Evolutionary conservation across 2,888 invertebrate genomes (phyloP).

Genomic region (Polia nebulosa): DNA sequence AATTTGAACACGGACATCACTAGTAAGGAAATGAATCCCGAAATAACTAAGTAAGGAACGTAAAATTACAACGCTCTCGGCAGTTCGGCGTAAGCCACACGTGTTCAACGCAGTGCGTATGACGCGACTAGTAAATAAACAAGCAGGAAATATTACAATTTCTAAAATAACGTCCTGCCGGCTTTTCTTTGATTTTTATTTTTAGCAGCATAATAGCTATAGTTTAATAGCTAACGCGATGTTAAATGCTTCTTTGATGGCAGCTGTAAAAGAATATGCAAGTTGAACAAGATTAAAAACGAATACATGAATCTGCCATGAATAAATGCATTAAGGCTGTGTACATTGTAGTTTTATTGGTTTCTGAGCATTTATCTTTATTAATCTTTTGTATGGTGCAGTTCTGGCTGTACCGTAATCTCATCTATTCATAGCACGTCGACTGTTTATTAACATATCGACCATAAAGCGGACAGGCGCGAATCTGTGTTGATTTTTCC

Average conservation of each 20-base stretch:
- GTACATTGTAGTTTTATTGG: slow-evolving; percentile 49
- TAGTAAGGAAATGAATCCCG: slow-evolving; percentile 75
- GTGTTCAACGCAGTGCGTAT: slow-evolving; percentile 71
- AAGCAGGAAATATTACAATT: slow-evolving; percentile 59
- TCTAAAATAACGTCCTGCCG: slow-evolving; percentile 46
- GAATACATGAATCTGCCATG: slow-evolving; percentile 38
- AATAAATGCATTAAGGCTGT: slow-evolving; percentile 33
- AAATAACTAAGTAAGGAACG: slow-evolving; percentile 79
- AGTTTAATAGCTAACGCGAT: slow-evolving; percentile 44
- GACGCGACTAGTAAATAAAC: slow-evolving; percentile 63
- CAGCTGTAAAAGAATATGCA: slow-evolving; percentile 39
- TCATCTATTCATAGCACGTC: slow-evolving; percentile 85
- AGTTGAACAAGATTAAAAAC: slow-evolving; percentile 38
- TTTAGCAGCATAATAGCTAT: slow-evolving; percentile 35
- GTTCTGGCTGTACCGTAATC: slow-evolving; percentile 70
- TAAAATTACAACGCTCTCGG: slow-evolving; percentile 76
- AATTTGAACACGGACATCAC: slow-evolving; percentile 62
- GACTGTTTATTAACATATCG: slow-evolving; percentile 88
- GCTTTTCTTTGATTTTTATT: slow-evolving; percentile 51
- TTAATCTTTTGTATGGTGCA: slow-evolving; percentile 67
- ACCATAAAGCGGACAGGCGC: slow-evolving; percentile 83
- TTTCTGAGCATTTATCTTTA: slow-evolving; percentile 62
- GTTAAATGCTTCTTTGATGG: slow-evolving; percentile 56
- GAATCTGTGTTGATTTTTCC: slow-evolving; percentile 83
- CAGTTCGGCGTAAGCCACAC: slow-evolving; percentile 75